These are phyloP conservation scores for Otus scops DNA, from an alignment of 2,797 vertebrate genomes.

Conservation along the genomic window DNA sequence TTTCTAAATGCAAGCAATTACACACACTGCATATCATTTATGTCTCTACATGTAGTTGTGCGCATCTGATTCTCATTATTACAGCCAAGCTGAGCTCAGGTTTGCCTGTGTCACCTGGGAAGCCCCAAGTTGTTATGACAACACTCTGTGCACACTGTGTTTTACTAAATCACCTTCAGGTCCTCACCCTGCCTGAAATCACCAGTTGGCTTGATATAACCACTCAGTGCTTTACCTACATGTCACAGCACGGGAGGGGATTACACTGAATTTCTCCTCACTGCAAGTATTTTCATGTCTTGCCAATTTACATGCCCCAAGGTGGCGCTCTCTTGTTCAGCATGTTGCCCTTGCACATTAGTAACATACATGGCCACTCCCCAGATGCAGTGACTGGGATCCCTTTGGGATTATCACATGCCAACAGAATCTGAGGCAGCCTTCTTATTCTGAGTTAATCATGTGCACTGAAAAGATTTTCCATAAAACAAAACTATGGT, in stretches of 20 bases:
- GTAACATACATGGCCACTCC: not conserved
- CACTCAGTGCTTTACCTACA: not conserved
- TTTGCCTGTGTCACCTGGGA: not conserved
- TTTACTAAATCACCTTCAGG: not conserved
- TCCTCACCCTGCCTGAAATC: not conserved
- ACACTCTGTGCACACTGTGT: not conserved
- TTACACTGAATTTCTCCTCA: not conserved
- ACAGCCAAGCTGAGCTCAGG: not conserved
- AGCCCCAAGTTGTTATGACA: not conserved
- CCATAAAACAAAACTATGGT: not conserved
- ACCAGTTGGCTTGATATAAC: not conserved
- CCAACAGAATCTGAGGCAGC: not conserved
- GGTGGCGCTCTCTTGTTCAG: not conserved
- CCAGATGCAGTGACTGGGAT: not conserved
- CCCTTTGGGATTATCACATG: not conserved
- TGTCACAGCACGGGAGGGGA: not conserved
- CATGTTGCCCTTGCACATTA: not conserved
- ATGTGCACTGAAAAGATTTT: not conserved
- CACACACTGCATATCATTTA: not conserved
- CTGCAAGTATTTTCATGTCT: not conserved
- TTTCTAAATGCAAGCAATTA: not conserved
- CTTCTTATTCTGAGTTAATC: not conserved
- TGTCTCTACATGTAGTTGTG: not conserved
- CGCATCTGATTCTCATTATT: not conserved
- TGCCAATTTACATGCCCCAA: not conserved